These are phyloP conservation scores for Sebastes miniatus DNA, from an alignment of 2,797 vertebrate genomes.

Conservation along the genomic window DNA sequence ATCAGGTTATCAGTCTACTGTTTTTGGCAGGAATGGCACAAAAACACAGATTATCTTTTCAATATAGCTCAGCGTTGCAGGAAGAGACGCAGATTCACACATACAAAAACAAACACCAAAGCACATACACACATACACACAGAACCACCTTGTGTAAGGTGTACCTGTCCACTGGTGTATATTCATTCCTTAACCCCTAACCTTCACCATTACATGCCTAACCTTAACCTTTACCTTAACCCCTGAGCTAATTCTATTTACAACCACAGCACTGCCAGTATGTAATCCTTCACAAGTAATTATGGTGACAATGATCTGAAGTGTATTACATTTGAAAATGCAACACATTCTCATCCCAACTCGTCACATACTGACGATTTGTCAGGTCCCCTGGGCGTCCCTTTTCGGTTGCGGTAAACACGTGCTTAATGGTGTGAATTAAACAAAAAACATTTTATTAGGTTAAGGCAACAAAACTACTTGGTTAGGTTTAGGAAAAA, in stretches of 20 bases:
- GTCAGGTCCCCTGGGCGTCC: too few species aligned
- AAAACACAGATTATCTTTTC: constrained; percentile 76
- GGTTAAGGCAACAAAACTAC: too few species aligned
- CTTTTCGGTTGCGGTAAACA: too few species aligned
- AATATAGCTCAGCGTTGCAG: constrained; percentile 32
- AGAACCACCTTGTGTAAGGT: background rate
- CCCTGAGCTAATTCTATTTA: constrained; percentile 13
- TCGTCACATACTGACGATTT: too few species aligned
- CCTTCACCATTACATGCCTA: constrained; percentile 8
- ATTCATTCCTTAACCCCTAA: constrained; percentile 15
- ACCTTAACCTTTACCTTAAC: constrained; percentile 41
- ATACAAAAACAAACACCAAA: constrained; percentile 6
- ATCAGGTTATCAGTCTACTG: constrained; percentile 79
- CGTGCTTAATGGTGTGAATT: too few species aligned
- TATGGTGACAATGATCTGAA: constrained; percentile 6
- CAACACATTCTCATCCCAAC: too few species aligned
- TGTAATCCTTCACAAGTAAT: constrained; percentile 2
- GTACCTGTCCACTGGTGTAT: background rate
- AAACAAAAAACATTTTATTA: too few species aligned
- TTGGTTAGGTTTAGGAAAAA: too few species aligned
- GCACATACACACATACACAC: background rate
- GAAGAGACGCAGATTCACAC: constrained; percentile 18
- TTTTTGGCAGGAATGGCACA: constrained; percentile 75
- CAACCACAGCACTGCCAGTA: background rate
- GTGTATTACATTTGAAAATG: background rate